These are phyloP conservation scores for Noctuana brunneofusca DNA, from an alignment of 2,888 invertebrate species.

Conservation along the genomic window DNA sequence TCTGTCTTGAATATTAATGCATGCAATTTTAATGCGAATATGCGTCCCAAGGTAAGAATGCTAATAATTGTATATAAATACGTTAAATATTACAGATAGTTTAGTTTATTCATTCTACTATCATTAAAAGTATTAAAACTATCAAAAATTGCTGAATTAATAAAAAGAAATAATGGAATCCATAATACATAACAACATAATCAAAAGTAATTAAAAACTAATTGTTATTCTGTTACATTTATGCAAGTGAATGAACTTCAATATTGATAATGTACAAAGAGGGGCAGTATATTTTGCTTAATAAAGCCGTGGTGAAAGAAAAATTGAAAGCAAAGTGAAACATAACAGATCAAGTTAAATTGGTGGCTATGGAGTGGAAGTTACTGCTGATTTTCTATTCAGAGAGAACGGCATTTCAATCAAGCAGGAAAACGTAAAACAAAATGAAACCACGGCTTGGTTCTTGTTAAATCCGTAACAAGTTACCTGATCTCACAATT, in stretches of 20 bases:
- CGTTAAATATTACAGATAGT: too few species aligned
- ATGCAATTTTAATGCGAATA: too few species aligned
- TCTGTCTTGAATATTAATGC: too few species aligned
- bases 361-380: conserved; percentile 19
- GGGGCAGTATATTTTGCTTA: not conserved
- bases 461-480: conserved; percentile 27
- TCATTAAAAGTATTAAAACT: too few species aligned
- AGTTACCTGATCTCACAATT: conserved; percentile 21
- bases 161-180: too few species aligned
- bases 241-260: not conserved
- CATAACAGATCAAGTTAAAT: conserved; percentile 39
- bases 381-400: conserved; percentile 62
- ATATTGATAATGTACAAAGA: not conserved
- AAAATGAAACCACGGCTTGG: conserved; percentile 38
- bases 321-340: conserved; percentile 30
- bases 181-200: too few species aligned
- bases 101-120: too few species aligned
- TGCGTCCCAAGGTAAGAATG: too few species aligned
- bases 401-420: conserved; percentile 63
- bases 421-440: conserved; percentile 55
- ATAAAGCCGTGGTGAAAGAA: conserved; percentile 8
- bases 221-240: too few species aligned
- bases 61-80: too few species aligned
- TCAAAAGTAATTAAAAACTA: too few species aligned
- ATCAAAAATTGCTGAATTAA: too few species aligned